Evolutionary conservation across 1,140 invertebrate genomes (phyloP).

Genomic region (Neuroterus valhalla): DNA sequence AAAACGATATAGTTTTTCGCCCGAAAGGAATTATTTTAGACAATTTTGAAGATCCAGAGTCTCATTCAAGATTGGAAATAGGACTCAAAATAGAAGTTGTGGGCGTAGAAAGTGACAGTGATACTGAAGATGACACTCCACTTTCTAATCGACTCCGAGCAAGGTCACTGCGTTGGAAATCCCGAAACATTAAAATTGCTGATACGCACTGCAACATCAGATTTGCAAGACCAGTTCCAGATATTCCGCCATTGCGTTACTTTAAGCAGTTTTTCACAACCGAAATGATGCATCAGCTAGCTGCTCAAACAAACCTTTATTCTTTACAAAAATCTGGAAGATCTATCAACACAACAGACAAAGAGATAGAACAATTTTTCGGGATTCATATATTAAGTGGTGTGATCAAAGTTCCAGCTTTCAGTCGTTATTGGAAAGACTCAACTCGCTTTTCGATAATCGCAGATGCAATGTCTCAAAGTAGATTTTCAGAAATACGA

Average conservation of each 20-base stretch:
- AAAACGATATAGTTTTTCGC: not conserved
- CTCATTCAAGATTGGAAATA: not conserved
- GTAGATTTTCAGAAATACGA: conserved; percentile 35
- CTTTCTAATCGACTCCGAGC: not conserved
- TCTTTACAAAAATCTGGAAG: conserved; percentile 36
- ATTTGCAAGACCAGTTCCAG: conserved; percentile 3
- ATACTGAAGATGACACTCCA: conserved; percentile 9
- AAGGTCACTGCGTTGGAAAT: conserved; percentile 2
- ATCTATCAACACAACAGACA: conserved; percentile 30
- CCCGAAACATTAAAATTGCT: not conserved
- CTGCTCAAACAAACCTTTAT: conserved; percentile 44
- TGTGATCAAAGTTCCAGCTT: conserved; percentile 41
- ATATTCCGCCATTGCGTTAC: conserved; percentile 31
- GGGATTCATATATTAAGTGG: conserved; percentile 51
- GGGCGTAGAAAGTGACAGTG: not conserved
- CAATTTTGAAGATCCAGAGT: not conserved
- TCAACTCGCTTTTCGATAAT: conserved; percentile 15
- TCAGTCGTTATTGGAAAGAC: conserved; percentile 30
- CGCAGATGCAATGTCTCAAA: conserved; percentile 31
- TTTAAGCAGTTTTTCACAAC: conserved; percentile 44
- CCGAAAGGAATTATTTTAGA: not conserved
- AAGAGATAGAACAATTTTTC: conserved; percentile 52
- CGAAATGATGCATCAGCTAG: conserved; percentile 40
- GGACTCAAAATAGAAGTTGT: not conserved
- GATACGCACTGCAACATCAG: not conserved